These are phyloP conservation scores for Catharus bicknelli DNA, from an alignment of 2,113 vertebrate genomes.

Conservation along the genomic window DNA sequence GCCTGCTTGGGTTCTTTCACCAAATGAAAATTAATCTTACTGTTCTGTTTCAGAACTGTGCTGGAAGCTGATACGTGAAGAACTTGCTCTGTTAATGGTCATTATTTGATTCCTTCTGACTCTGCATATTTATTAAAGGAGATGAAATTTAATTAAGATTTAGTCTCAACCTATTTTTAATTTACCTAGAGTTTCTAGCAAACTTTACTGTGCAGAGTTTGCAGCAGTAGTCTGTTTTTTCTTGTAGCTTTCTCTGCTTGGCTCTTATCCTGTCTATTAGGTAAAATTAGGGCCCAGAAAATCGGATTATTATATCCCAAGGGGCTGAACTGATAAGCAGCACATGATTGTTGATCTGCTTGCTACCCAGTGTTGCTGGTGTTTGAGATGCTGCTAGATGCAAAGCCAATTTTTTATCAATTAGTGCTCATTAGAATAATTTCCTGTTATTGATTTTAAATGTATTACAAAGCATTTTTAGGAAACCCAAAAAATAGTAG, in stretches of 20 bases:
- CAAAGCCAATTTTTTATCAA: slow-evolving; percentile 90
- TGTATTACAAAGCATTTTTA: slow-evolving; percentile 69
- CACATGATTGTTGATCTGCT: slow-evolving; percentile 82
- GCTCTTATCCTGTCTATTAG: slow-evolving; percentile 74
- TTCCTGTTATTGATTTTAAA: slow-evolving; percentile 76
- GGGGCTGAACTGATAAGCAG: slow-evolving; percentile 78
- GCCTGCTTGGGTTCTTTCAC: background rate
- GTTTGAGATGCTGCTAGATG: slow-evolving; percentile 73
- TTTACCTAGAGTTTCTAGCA: slow-evolving; percentile 33
- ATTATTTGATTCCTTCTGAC: background rate
- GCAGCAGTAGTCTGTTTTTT: slow-evolving; percentile 58
- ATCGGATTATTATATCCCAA: slow-evolving; percentile 84
- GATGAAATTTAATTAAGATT: slow-evolving; percentile 28
- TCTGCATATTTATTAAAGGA: background rate
- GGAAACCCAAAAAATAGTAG: slow-evolving; percentile 12
- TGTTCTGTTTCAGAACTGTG: background rate
- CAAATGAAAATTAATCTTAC: background rate
- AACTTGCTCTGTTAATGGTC: background rate
- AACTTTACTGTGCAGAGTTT: slow-evolving; percentile 64
- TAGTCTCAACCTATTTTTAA: slow-evolving; percentile 19
- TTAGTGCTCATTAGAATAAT: slow-evolving; percentile 86
- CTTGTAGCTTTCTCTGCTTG: slow-evolving; percentile 70
- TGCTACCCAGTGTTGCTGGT: slow-evolving; percentile 58
- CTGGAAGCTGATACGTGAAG: background rate
- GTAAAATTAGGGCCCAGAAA: slow-evolving; percentile 88